Percentiles rank a stretch among this genome's conserved stretches.
These are phyloP conservation scores for Phyllotreta striolata DNA, from an alignment of 2,888 invertebrate species.

Conservation along the genomic window DNA sequence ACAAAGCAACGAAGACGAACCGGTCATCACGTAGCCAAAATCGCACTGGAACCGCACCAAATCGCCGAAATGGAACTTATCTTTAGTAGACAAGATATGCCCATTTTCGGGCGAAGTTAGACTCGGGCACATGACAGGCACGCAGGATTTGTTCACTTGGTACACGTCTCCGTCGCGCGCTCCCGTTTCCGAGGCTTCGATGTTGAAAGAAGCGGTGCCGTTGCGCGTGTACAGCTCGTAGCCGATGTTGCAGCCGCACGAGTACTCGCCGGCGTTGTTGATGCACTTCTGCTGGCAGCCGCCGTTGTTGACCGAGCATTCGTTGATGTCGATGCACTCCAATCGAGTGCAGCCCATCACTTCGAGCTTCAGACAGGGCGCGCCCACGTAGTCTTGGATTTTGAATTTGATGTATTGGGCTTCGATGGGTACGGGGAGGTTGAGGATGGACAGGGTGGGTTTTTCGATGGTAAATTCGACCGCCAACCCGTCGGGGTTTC, in stretches of 20 bases:
- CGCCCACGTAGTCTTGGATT: conserved; percentile 85
- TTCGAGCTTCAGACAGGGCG: conserved; percentile 89
- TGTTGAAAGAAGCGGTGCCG: conserved; percentile 86
- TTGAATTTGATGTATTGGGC: conserved; percentile 87
- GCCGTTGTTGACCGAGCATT: conserved; percentile 85
- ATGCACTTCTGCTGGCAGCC: conserved; percentile 94
- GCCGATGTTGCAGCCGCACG: conserved; percentile 90
- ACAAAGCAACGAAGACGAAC: conserved; percentile 85
- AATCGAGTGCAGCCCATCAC: conserved; percentile 92
- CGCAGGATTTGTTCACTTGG: conserved; percentile 92
- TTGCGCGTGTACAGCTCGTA: conserved; percentile 87
- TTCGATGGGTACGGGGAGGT: conserved; percentile 90
- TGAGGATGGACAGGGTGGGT: conserved; percentile 88
- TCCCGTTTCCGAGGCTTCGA: conserved; percentile 86
- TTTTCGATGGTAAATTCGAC: conserved; percentile 91
- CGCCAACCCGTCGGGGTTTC: conserved; percentile 91
- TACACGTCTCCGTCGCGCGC: conserved; percentile 87
- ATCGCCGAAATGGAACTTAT: conserved; percentile 88
- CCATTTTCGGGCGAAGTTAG: conserved; percentile 85
- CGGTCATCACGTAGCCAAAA: conserved; percentile 93
- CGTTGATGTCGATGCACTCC: conserved; percentile 89
- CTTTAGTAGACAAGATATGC: conserved; percentile 79
- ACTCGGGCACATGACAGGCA: conserved; percentile 88
- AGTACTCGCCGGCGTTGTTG: conserved; percentile 87
- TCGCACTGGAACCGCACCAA: conserved; percentile 91